phyloP scores from a whole-genome alignment of 1,140 invertebrate genomes.

The Bombyx mandarina region DNA sequence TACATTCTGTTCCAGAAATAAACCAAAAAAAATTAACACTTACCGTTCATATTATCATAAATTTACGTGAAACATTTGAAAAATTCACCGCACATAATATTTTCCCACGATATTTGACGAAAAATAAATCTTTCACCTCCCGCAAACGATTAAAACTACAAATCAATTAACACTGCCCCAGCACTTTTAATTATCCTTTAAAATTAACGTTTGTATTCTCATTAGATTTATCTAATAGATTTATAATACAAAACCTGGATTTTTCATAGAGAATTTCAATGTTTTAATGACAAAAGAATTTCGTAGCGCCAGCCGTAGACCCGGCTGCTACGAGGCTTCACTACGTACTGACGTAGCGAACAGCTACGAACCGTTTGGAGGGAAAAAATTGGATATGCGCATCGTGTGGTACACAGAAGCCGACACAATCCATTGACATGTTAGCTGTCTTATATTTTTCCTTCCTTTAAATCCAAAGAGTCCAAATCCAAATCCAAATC shows the following conservation, averaged over 20 bases:
- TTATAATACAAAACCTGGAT: neutral
- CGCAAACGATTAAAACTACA: no score
- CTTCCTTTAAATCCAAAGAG: no score
- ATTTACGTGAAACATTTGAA: no score
- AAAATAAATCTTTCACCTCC: no score
- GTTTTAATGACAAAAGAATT: slow-evolving; percentile 17
- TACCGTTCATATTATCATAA: no score
- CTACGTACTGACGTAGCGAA: slow-evolving; percentile 7
- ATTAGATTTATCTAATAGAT: neutral
- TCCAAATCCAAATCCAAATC: no score
- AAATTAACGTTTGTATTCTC: neutral
- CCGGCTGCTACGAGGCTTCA: slow-evolving; percentile 16
- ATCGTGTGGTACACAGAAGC: slow-evolving; percentile 13
- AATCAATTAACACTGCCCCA: neutral
- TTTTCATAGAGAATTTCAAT: slow-evolving; percentile 27
- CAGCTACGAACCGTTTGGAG: slow-evolving; percentile 37
- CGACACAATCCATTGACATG: no score
- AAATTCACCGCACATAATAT: no score
- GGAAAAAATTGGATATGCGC: slow-evolving; percentile 40
- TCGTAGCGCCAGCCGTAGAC: slow-evolving; percentile 23
- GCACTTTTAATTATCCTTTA: neutral
- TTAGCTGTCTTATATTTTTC: no score
- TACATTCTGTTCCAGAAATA: no score
- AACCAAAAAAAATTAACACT: no score
- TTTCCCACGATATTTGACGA: no score